Percentiles rank a stretch among this genome's conserved stretches.
These are phyloP conservation scores for Pollenia amentaria DNA, from an alignment of 2,888 invertebrate species.

Conservation along the genomic window DNA sequence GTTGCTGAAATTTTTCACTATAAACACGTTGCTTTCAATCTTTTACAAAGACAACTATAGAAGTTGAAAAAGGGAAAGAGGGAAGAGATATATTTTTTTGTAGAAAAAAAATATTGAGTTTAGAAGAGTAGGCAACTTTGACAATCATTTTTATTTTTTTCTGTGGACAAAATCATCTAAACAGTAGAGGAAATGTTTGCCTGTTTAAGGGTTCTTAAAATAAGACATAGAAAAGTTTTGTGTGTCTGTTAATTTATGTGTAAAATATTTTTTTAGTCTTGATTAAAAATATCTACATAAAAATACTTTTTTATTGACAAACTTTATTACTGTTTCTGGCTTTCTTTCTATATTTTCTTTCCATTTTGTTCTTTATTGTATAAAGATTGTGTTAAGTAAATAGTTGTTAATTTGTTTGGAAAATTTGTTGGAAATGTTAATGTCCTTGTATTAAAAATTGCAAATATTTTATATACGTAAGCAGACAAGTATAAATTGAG, in stretches of 20 bases:
- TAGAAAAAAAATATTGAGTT: neutral
- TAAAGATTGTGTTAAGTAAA: slow-evolving; percentile 1
- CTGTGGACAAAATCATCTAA: slow-evolving; percentile 13
- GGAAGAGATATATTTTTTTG: neutral
- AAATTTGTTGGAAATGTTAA: slow-evolving; percentile 31
- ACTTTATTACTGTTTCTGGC: slow-evolving; percentile 8
- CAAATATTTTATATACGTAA: slow-evolving; percentile 1
- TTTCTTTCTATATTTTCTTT: neutral
- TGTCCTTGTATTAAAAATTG: slow-evolving; percentile 12
- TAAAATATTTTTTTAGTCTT: slow-evolving; percentile 4
- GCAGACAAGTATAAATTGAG: slow-evolving; percentile 13
- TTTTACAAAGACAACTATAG: neutral
- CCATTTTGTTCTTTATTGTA: neutral
- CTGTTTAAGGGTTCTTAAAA: neutral
- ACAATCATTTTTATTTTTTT: neutral
- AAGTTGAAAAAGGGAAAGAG: neutral
- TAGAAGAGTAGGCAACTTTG: neutral
- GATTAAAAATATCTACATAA: slow-evolving; percentile 55
- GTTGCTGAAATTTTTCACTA: slow-evolving; percentile 46
- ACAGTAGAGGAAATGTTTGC: neutral
- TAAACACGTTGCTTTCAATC: slow-evolving; percentile 45
- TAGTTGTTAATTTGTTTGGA: slow-evolving; percentile 32
- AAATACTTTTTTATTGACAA: slow-evolving; percentile 42
- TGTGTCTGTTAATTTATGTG: neutral
- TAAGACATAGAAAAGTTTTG: neutral